phyloP scores from a whole-genome alignment of 2,888 invertebrate species.

The Apomyelois bistriatella region DNA sequence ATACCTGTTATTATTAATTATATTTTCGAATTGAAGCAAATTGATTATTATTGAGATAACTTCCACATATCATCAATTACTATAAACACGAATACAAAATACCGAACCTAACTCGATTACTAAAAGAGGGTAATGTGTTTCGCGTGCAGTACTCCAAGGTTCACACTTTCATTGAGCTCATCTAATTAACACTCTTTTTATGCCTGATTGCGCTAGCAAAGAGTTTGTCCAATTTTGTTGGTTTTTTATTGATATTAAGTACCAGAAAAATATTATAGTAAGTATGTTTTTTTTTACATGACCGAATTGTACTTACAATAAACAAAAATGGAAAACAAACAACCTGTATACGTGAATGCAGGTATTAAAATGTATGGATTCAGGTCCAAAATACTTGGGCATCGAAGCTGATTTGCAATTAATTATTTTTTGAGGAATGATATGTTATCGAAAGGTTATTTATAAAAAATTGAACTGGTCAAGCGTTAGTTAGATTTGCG shows the following conservation, averaged over 20 bases:
- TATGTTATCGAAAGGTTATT: not conserved
- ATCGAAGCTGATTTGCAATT: not conserved
- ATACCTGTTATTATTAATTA: too few relatives aligned
- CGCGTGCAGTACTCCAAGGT: not conserved
- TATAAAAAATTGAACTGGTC: too few relatives aligned
- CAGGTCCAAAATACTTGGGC: not conserved
- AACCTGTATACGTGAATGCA: not conserved
- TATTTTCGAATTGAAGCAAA: too few relatives aligned
- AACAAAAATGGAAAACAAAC: not conserved
- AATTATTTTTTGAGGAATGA: not conserved
- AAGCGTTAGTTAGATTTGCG: too few relatives aligned
- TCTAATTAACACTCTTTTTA: not conserved
- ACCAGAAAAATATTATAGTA: too few relatives aligned
- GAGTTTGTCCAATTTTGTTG: too few relatives aligned
- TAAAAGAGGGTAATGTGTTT: constrained; percentile 4
- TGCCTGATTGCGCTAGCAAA: not conserved
- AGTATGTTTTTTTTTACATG: too few relatives aligned
- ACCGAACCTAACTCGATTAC: not conserved
- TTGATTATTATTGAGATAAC: too few relatives aligned
- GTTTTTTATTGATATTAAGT: too few relatives aligned
- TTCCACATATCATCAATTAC: too few relatives aligned
- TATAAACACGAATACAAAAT: not conserved
- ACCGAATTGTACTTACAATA: too few relatives aligned
- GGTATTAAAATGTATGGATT: not conserved
- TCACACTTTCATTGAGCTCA: not conserved